Evolutionary conservation across 2,888 invertebrate species (phyloP).

Genomic region (Melanotus villosus): DNA sequence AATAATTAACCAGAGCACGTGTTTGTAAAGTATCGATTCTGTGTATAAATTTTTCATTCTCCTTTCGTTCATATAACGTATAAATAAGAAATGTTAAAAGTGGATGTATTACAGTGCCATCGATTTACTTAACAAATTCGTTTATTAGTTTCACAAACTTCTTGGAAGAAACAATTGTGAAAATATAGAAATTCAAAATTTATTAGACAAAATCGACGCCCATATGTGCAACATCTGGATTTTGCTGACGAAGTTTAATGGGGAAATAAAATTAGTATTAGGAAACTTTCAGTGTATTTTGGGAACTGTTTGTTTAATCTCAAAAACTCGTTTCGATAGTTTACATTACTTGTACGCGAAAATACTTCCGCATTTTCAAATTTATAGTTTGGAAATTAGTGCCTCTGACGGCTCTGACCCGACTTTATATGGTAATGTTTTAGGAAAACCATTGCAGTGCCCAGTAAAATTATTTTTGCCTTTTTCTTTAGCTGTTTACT

Average conservation of each 20-base stretch:
- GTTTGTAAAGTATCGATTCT: conserved; percentile 6
- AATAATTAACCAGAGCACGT: background rate
- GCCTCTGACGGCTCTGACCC: too few species aligned
- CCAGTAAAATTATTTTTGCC: too few species aligned
- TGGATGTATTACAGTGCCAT: background rate
- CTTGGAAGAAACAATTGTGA: too few species aligned
- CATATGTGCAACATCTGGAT: background rate
- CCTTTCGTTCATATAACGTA: background rate
- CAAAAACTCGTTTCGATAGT: background rate
- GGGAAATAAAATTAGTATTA: background rate
- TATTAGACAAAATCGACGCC: too few species aligned
- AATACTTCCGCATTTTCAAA: conserved; percentile 23
- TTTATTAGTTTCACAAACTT: too few species aligned
- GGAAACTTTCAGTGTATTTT: conserved; percentile 13
- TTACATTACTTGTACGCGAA: background rate
- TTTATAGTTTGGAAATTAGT: conserved; percentile 3
- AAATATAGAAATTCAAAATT: too few species aligned
- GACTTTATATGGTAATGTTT: too few species aligned
- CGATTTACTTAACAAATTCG: too few species aligned
- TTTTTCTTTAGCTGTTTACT: too few species aligned
- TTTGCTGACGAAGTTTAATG: background rate
- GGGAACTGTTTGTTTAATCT: background rate
- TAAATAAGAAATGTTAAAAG: background rate
- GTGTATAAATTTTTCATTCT: background rate
- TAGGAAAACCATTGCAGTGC: too few species aligned